Base-by-base conservation (phyloP, 2,113 vertebrate species). In the Orthonyx spaldingii region DNA sequence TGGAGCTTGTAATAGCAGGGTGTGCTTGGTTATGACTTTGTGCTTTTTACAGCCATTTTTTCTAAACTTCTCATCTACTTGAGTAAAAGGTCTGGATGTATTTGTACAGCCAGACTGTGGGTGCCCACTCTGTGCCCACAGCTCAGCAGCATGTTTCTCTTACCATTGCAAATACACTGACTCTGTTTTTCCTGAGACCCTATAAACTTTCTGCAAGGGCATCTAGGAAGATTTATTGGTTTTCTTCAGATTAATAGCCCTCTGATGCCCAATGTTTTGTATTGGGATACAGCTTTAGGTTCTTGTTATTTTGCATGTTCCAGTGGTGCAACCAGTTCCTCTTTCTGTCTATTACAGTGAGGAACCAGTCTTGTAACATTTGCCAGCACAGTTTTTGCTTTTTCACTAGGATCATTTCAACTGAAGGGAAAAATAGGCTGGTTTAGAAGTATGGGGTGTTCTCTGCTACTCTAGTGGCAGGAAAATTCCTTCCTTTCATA, bases 401-500 rank as follows among this genome's bases (percentile, higher is more conserved):
- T 84, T 68, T 70, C 42, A 33, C 19, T 24, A 21, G 17, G 27
- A 69, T 84, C 5, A 7, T 41, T 88, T 74, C 35, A 84, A 84
- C 28, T 32, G 53, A 47, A 81, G 30, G 39, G 20, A 32, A 82
- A 61, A 86, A 77, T 21, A 5, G 32, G 8, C 66, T 74, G 26
- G 13, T 80, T 84, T 61, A 52, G n/a, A 42, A 90, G 24, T 23
- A 37, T 44, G 20, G 30, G 5, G 16, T 69, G 20, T 70, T 74
- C 27, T 77, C 42, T 59, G n/a, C 13, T 17, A 44, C 28, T 57
- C 21, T 33, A 60, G 47, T 42, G 22, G 41, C 0, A 0, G 32
- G 70, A 80, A 63, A 63, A 18, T 56, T 92, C 28, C 33, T 59
- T 33, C 28, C 37, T 85, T 76, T 81, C 23, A 3, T 32, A 44